These are phyloP conservation scores for Bradypodion pumilum DNA, from an alignment of 2,797 vertebrate species.

Conservation along the genomic window DNA sequence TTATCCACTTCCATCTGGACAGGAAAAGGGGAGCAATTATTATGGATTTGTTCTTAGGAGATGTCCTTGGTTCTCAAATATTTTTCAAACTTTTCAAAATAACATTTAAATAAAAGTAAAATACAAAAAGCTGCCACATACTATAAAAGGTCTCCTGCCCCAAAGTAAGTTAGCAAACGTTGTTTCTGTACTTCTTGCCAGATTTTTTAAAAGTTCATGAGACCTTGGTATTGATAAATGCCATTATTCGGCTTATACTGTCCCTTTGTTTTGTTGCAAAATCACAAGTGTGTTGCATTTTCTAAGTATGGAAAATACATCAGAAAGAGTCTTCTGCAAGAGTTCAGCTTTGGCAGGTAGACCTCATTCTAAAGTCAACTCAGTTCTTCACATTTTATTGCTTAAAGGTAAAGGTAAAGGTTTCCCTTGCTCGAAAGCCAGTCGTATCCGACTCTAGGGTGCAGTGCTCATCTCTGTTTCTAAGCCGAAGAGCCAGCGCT, in stretches of 20 bases:
- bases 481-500: too few species aligned
- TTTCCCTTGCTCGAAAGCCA: too few species aligned
- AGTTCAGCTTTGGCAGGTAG: not conserved
- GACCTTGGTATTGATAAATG: not conserved
- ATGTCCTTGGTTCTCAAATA: constrained; percentile 27
- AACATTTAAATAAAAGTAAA: not conserved
- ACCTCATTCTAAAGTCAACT: not conserved
- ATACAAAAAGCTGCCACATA: not conserved
- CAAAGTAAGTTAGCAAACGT: not conserved
- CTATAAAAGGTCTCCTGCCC: not conserved
- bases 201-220: not conserved
- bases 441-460: too few species aligned
- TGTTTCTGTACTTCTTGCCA: not conserved
- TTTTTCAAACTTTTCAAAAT: not conserved
- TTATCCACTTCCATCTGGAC: not conserved
- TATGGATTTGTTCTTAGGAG: not conserved
- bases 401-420: too few species aligned
- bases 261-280: not conserved
- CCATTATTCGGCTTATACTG: not conserved
- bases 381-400: not conserved
- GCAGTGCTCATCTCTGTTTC: too few species aligned
- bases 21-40: not conserved
- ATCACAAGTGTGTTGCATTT: not conserved
- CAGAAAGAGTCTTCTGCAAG: not conserved
- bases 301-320: not conserved